These are phyloP conservation scores for Manis javanica DNA, from an alignment of 2,797 vertebrate species.

Conservation along the genomic window DNA sequence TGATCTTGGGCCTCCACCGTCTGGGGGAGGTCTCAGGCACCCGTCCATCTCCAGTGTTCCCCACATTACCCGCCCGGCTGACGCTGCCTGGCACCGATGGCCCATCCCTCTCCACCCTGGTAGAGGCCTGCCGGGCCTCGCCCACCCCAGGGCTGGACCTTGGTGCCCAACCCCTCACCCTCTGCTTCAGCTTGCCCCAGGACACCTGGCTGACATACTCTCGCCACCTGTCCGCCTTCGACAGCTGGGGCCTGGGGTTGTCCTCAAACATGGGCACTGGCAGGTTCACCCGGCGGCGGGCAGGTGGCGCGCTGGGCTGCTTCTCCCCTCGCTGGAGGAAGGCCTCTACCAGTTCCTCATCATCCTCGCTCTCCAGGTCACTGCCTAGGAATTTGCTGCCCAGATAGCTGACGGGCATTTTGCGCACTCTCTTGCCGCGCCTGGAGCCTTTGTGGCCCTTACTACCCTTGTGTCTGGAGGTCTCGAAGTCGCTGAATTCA, in stretches of 20 bases:
- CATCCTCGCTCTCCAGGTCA: constrained; percentile 75
- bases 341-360: constrained; percentile 73
- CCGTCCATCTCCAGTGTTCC: neutral
- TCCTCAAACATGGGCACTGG: constrained; percentile 56
- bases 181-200: constrained; percentile 71
- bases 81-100: accelerated
- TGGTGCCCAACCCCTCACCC: constrained; percentile 63
- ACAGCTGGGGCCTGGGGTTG: neutral
- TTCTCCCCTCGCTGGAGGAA: constrained; percentile 64
- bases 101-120: neutral
- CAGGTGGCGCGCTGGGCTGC: neutral
- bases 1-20: constrained; percentile 66
- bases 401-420: constrained; percentile 76
- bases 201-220: constrained; percentile 66
- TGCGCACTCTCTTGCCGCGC: constrained; percentile 24
- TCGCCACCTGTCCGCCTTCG: constrained; percentile 58
- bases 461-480: neutral
- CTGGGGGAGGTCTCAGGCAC: neutral
- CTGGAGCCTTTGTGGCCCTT: neutral
- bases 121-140: neutral
- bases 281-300: neutral
- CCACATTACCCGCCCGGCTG: accelerated
- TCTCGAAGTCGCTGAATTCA: constrained; percentile 74
- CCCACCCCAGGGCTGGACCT: neutral
- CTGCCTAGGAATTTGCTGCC: constrained; percentile 80